Conservation (phyloP, 1,140 invertebrate genomes). For the Laodelphax striatellus region DNA sequence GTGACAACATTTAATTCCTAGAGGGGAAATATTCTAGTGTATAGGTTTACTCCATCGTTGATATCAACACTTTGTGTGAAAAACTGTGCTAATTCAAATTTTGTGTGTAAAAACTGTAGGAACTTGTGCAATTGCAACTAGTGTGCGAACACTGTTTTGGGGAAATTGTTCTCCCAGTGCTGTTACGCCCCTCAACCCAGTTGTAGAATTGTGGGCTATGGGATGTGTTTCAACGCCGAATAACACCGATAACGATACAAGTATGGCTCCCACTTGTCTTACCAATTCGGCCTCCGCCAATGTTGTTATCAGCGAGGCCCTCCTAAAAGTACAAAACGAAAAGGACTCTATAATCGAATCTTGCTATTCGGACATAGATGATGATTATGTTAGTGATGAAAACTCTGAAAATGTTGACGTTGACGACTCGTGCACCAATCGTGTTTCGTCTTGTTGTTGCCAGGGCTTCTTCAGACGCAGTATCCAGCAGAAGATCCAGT, state of each 20-base stretch:
- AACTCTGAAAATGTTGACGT: slow-evolving; percentile 2
- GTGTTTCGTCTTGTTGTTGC: slow-evolving; percentile 35
- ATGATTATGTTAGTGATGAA: slow-evolving; percentile 8
- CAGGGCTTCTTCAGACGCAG: slow-evolving; percentile 76
- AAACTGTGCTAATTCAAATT: no score
- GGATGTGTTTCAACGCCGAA: background rate
- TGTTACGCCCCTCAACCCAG: background rate
- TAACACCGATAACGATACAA: background rate
- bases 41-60: no score
- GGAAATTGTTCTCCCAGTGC: background rate
- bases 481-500: slow-evolving; percentile 97
- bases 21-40: no score
- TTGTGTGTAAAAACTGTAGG: no score
- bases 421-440: background rate
- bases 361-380: background rate
- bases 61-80: no score
- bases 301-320: no score
- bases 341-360: background rate
- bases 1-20: no score
- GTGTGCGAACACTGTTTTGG: no score
- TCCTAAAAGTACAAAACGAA: no score
- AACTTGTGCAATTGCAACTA: no score
- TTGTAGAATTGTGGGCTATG: background rate
- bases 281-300: background rate
- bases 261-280: background rate